Evolutionary conservation across 1,140 invertebrate species (phyloP), one percentile per base, ranked within the genome.

Genomic region (Bactericera cockerelli): DNA sequence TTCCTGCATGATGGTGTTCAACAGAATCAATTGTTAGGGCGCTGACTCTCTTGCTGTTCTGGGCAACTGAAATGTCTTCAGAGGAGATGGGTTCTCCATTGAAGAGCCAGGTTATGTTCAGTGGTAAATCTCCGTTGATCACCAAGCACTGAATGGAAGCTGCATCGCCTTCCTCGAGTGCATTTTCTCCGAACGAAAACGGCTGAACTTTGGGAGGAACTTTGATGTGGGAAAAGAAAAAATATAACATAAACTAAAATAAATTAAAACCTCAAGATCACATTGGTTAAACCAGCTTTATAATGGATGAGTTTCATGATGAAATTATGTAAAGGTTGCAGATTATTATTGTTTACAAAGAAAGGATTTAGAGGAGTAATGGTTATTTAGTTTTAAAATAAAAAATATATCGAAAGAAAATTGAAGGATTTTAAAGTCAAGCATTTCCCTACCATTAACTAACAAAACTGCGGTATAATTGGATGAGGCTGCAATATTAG

Each of bases 71-170:
- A 8, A 61, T 55, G 25, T 59, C 59, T n/a, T 55, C 59, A 10
- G 53, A 14, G 21, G 70, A 74, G 63, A 80, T 72, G 63, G 77
- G 72, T 28, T 77, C 73, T 64, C 70, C 70, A 19, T 75, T 74
- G 65, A 75, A 73, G 54, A 62, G 70, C 82, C 83, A 85, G 26
- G 69, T 69, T 59, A 86, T 79, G 26, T 75, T 70, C 33, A 84
- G 68, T 1, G 83, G 83, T 36, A 77, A 68, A 67, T 85, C 83
- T 1, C 84, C 84, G 65, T 85, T 82, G 39, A 73, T 72, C 1
- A 86, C 73, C n/a, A 77, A 70, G 64, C 83, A 80, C 26, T 76
- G 74, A 11, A 79, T 69, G 4, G 78, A 77, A 19, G 76, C 73
- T n/a, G 76, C 70, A 61, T 84, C 81, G 21, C 82, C 84, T 67